Conservation (phyloP, 2,113 vertebrate genomes). For the Pseudorectes ferrugineus region DNA sequence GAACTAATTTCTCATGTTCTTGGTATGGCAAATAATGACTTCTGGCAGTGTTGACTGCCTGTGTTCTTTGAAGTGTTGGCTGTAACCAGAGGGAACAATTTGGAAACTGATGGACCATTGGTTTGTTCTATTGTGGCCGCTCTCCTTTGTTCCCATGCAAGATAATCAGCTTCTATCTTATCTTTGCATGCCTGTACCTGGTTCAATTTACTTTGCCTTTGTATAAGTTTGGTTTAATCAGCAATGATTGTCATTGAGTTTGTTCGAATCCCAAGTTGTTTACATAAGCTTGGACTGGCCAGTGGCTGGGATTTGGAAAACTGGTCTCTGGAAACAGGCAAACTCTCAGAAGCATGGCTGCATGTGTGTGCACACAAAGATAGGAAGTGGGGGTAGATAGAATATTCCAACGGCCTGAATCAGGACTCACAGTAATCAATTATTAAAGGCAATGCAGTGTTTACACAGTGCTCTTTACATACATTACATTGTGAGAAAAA, state of each 20-base stretch:
- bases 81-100: not conserved
- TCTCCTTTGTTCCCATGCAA: not conserved
- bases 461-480: not conserved
- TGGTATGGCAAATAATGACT: not conserved
- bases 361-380: not conserved
- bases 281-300: not conserved
- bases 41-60: rapidly evolving
- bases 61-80: conserved; percentile 6
- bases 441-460: not conserved
- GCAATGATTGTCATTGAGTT: not conserved
- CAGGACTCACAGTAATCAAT: not conserved
- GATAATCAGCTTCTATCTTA: conserved; percentile 38
- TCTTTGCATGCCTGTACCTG: not conserved
- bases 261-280: not conserved
- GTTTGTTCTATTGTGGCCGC: not conserved
- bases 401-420: not conserved
- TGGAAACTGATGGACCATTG: not conserved
- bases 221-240: conserved; percentile 13
- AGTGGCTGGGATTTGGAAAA: not conserved
- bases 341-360: not conserved
- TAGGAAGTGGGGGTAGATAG: not conserved
- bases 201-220: conserved; percentile 48
- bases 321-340: not conserved
- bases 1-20: not conserved
- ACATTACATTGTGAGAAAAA: not conserved